Base-by-base conservation (phyloP, 1,140 invertebrate genomes). In the Caligus rogercresseyi region DNA sequence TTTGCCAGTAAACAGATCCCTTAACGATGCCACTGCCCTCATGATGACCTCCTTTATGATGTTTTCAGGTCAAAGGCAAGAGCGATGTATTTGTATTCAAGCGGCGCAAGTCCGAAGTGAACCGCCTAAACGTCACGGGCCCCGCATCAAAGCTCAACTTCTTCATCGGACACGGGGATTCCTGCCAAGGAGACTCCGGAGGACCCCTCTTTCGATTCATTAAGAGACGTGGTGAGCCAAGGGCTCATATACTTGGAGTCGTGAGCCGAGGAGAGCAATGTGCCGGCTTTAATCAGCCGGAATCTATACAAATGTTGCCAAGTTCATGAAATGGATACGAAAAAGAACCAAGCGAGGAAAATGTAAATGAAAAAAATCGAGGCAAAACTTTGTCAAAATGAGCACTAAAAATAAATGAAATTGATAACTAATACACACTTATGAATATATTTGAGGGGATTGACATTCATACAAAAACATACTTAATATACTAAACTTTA, bases 201-300 rank as follows among this genome's bases (percentile, higher is more conserved):
- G 57, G 57, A n/a, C 57, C 57, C 3, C 26, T 60, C n/a, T 60
- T 31, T 18, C 26, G 24, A 3, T 60, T 60, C 24, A 60, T n/a
- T 31, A 25, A 25, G 21, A 60, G 21, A 43, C 3, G 25, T 24
- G 23, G 13, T 7, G 13, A 25, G 23, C 4, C 26, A 2, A 60
- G 26, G 21, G 26, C 57, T 16, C 15, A 25, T 60, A 24, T 60
- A n/a, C 16, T 31, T 18, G 57, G 57, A 25, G 57, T 60, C 18
- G 57, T 60, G 26, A 60, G 57, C n/a, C 14, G 57, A 2, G 57
- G 57, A 53, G 57, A 31, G 2, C 23, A 60, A 60, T 60, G 57
- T 43, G 57, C 57, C 3, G 57, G 57, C 11, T 60, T 60, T 14
- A 60, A 60, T 25, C 57, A 60, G 21, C 57, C 57, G 57, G 57